Evolutionary conservation across 2,888 invertebrate species (phyloP), one percentile per base, ranked within the genome.

Genomic region (Orthosia cruda): DNA sequence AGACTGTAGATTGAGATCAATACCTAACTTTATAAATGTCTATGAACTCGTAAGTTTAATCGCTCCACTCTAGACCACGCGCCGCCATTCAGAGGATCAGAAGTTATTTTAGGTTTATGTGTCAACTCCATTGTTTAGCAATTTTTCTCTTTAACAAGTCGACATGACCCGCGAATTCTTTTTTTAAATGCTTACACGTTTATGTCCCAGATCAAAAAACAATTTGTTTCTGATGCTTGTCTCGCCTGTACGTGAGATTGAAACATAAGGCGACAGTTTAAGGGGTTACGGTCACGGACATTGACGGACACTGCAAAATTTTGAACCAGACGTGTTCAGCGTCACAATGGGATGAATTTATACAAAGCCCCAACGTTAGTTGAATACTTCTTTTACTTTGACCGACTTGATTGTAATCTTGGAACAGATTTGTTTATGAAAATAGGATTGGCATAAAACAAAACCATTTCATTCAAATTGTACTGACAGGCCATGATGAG

Each of bases 201-300:
- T 90, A 87, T 91, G 94, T 91, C 92, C 93, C 91, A 93, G 94
- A 95, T 95, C 93, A 94, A 94, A 94, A 92, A 92, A 93, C 92
- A 92, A 94, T 94, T 94, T 94, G 92, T 92, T 93, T 92, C 88
- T 92, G 94, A 93, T 93, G 92, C 88, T 94, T 95, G 95, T 95
- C 93, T 93, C 82, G 83, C 82, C 20, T 49, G 92, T 91, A 95
- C 95, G 95, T 95, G 94, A 92, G 92, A 89, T 90, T 91, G 90
- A 89, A 93, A 91, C 92, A 83, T 90, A 92, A 93, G 88, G 88
- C 91, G 85, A 81, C 87, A 85, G 85, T 86, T 89, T 89, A 87
- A 82, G 87, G 90, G 94, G 93, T 94, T 93, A 93, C 93, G 92
- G 94, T 90, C 94, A 92, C 90, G 92, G 91, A 89, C 92, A 87